Evolutionary conservation across 1,140 invertebrate species (phyloP).

Genomic region (Papilio polytes): DNA sequence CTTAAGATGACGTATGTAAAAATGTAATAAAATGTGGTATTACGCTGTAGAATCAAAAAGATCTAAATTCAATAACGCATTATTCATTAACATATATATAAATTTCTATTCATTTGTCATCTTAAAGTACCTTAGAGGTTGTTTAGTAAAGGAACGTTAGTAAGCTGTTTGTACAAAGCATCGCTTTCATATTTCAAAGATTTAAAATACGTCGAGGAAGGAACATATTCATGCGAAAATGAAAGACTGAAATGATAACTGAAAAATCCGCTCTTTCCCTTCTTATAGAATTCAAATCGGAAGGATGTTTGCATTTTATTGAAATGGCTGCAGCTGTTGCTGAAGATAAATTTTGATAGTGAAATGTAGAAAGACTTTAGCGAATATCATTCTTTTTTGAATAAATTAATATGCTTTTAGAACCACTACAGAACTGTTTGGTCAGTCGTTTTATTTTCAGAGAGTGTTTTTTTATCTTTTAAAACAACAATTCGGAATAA

Average conservation of each 20-base stretch:
- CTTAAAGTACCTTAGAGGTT: neutral
- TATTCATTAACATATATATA: too few relatives aligned
- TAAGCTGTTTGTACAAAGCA: neutral
- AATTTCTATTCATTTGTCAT: neutral
- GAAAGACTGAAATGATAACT: constrained; percentile 26
- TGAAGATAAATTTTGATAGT: constrained; percentile 37
- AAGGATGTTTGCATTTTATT: constrained; percentile 41
- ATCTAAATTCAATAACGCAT: too few relatives aligned
- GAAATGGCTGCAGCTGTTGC: constrained; percentile 36
- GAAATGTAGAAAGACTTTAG: constrained; percentile 23
- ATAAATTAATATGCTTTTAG: constrained; percentile 4
- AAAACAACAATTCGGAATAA: too few relatives aligned
- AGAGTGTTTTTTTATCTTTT: neutral
- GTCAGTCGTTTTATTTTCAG: neutral
- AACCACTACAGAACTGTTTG: neutral
- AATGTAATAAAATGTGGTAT: too few relatives aligned
- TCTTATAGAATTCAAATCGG: constrained; percentile 28
- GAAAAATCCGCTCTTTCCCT: constrained; percentile 3
- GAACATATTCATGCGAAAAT: constrained; percentile 24
- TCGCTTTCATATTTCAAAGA: constrained; percentile 2
- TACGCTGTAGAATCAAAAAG: too few relatives aligned
- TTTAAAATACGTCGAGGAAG: constrained; percentile 5
- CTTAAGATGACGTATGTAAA: too few relatives aligned
- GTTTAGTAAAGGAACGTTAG: neutral
- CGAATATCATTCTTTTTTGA: constrained; percentile 14